Conservation (phyloP, 30 jellyfish, hydroid and myxozoan genomes). For the Cassiopea andromeda region DNA sequence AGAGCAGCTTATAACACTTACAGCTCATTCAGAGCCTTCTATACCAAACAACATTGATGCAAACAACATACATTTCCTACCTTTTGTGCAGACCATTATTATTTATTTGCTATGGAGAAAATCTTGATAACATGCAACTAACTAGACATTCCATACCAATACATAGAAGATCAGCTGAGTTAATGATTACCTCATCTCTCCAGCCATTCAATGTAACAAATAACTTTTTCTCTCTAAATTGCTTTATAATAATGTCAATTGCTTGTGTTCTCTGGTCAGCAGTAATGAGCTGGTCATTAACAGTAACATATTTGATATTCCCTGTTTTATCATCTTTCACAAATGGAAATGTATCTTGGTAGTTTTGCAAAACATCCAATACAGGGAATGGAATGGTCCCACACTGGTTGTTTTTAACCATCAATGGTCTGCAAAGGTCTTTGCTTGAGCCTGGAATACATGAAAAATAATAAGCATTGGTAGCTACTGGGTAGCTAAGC, state of each 20-base stretch:
- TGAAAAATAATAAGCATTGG: too few species aligned
- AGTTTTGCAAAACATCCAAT: conserved; percentile 38
- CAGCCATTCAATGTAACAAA: conserved; percentile 77
- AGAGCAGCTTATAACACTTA: too few species aligned
- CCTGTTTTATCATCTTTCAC: conserved; percentile 69
- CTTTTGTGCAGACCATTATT: too few species aligned
- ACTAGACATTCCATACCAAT: background rate
- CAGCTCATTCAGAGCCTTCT: too few species aligned
- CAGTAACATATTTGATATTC: conserved; percentile 65
- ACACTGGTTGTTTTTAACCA: conserved; percentile 61
- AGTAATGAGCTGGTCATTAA: conserved; percentile 35
- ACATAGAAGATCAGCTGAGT: background rate
- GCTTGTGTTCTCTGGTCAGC: conserved; percentile 63
- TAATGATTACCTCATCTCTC: conserved; percentile 75
- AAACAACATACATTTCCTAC: too few species aligned
- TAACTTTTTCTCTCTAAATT: conserved; percentile 61
- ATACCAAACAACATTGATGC: too few species aligned
- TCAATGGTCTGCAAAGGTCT: conserved; percentile 75
- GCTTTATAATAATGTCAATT: conserved; percentile 51
- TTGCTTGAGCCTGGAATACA: conserved; percentile 65
- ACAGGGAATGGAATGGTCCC: conserved; percentile 77
- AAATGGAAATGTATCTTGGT: conserved; percentile 64
- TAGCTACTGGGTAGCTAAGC: too few species aligned
- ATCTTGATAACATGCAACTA: background rate
- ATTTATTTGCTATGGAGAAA: too few species aligned